Evolutionary conservation across 2,888 invertebrate species (phyloP), one percentile per base, ranked within the genome.

Genomic region (Steinernema carpocapsae): DNA sequence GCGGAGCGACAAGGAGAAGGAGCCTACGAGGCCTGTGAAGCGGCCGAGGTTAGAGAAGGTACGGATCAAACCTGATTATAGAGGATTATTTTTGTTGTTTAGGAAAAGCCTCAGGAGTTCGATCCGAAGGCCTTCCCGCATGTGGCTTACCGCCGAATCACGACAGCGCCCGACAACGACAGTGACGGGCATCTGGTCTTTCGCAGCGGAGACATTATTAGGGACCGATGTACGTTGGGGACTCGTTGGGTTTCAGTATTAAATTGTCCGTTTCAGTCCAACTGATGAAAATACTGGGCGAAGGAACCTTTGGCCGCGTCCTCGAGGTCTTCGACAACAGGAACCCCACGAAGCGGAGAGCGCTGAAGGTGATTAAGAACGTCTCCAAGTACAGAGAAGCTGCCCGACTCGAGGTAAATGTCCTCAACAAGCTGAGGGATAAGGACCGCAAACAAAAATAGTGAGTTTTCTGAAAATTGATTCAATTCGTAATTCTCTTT

Each of bases 241-340:
- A 12, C 14, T 56, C 12, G 10, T 14, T 17, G 10, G 26, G 10
- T 24, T 51, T n/a, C 51, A 51, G 19, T 45, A 43, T 37, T 43
- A 24, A 17, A 45, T 14, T 7, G 43, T 43, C 14, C 6, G 10
- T 89, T 83, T 81, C 76, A 97, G 97, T 97, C 93, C 94, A 95
- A 92, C 94, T 99, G 91, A 92, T 95, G 91, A 92, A 93, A 90
- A 97, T 97, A 88, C 93, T 99, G 89, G 99, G 99, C 88, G 97
- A 99, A 91, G 99, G 99, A 89, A 99, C 99, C 87, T 99, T 99
- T 92, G 99, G 99, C 89, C 97, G 97, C 92, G 97, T 99, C 89
- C 96, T 97, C 89, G 94, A 97, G 92, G 96, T 96, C 90, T 94
- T 94, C 91, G 97, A 97, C 77, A 81, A n/a, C n/a, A 70, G 48